Base-by-base conservation (phyloP, 2,888 invertebrate species). In the Leucophenga maculata region DNA sequence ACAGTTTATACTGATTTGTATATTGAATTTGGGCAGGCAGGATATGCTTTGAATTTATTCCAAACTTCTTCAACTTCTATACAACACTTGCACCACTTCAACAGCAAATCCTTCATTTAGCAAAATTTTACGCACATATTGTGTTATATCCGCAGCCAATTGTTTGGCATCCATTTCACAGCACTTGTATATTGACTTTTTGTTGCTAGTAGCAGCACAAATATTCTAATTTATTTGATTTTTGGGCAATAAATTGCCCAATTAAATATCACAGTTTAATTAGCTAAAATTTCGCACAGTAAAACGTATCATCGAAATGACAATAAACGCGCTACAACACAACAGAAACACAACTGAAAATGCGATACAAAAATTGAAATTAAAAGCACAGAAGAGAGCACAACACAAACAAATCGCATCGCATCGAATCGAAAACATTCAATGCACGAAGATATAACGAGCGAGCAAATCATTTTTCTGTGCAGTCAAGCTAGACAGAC, bases 81-180 rank as follows among this genome's bases (percentile, higher is more conserved):
- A n/a, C 26, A 3, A 26, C 26, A 26, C 26, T 26, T 4, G 3
- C 2, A 26, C 3, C 26, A 26, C 59, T 32, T n/a, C n/a, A n/a
- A n/a, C n/a, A n/a, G n/a, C n/a, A n/a, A n/a, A n/a, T n/a, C n/a
- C n/a, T n/a, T n/a, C n/a, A n/a, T n/a, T 71, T 69, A 57, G 68
- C 18, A 20, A 1, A 20, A 52, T 59, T 69, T 75, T 76, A 85
- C 86, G 74, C 78, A 86, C 86, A 82, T 85, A 86, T 80, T 78
- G 84, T 54, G 86, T 80, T 68, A 86, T 85, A 77, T 81, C 78
- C 75, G 82, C 78, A 70, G 86, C 85, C 77, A 86, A 77, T 68
- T 76, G 64, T 57, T 72, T 75, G 68, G 72, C 72, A 68, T 71
- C 70, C 69, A 73, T 71, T 69, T 75, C 76, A 65, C 65, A 67